Conservation (phyloP, 1,140 invertebrate species). For the Drosophila pandora region DNA sequence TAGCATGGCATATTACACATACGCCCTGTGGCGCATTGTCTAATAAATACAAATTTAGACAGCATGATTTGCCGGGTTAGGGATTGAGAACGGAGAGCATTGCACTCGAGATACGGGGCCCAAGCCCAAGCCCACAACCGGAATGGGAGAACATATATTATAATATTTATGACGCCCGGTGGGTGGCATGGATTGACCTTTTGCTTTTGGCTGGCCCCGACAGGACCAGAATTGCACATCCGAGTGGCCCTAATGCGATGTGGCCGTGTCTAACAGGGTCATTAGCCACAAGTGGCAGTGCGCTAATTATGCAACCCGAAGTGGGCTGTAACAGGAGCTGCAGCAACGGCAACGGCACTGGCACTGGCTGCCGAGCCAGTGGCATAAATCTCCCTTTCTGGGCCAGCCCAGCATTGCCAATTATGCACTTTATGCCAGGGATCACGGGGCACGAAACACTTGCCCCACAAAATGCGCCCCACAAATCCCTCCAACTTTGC, state of each 20-base stretch:
- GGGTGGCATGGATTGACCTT: slow-evolving; percentile 48
- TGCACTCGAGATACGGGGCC: slow-evolving; percentile 29
- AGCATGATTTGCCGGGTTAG: slow-evolving; percentile 59
- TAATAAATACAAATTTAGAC: slow-evolving; percentile 81
- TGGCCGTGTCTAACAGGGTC: slow-evolving; percentile 74
- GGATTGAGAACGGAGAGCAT: slow-evolving; percentile 37
- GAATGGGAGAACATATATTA: slow-evolving; percentile 3
- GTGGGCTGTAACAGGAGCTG: slow-evolving; percentile 13
- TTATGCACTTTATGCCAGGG: slow-evolving; percentile 71
- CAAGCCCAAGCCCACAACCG: not conserved
- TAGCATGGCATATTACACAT: slow-evolving; percentile 72
- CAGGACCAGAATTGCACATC: slow-evolving; percentile 4
- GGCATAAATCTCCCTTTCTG: slow-evolving; percentile 66
- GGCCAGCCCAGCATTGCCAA: slow-evolving; percentile 66
- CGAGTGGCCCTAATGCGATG: slow-evolving; percentile 40
- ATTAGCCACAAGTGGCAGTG: slow-evolving; percentile 81
- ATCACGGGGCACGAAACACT: slow-evolving; percentile 15
- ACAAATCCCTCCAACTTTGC: slow-evolving; percentile 55
- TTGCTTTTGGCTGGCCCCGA: slow-evolving; percentile 19
- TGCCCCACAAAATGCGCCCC: slow-evolving; percentile 53
- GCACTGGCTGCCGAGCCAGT: not conserved
- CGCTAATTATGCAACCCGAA: slow-evolving; percentile 71
- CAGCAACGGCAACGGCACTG: not conserved
- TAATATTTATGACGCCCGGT: slow-evolving; percentile 66
- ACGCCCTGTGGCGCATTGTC: slow-evolving; percentile 74